Evolutionary conservation across 1,140 invertebrate genomes (phyloP).

Genomic region (Apis mellifera): DNA sequence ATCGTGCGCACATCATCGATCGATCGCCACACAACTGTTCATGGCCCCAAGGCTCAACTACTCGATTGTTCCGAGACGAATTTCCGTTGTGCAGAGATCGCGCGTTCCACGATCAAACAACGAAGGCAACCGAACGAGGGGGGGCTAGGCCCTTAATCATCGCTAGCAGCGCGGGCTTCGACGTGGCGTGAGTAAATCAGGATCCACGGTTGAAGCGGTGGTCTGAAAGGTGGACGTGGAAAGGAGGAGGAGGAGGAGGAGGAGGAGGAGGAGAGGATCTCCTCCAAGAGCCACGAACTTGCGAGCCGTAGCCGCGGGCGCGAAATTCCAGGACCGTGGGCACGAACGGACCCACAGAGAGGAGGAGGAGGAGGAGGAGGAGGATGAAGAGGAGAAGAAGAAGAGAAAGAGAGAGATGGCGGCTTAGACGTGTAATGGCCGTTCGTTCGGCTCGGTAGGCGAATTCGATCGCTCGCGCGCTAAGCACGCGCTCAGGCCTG

Average conservation of each 20-base stretch:
- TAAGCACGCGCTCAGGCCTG: too few species aligned
- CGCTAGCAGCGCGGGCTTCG: neutral
- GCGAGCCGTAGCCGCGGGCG: conserved; percentile 9
- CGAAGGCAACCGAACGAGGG: neutral
- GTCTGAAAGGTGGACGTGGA: neutral
- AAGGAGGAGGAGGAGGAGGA: neutral
- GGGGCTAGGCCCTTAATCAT: neutral
- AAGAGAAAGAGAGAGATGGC: too few species aligned
- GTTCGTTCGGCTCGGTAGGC: too few species aligned
- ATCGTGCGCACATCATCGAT: too few species aligned
- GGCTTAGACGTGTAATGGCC: too few species aligned
- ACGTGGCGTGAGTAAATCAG: conserved; percentile 20
- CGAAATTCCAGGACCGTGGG: conserved; percentile 28
- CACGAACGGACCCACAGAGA: neutral
- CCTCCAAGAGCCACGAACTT: neutral
- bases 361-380: neutral
- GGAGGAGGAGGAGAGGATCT: neutral
- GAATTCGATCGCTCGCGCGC: too few species aligned
- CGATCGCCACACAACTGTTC: too few species aligned
- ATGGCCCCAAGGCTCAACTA: too few species aligned
- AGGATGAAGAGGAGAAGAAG: neutral
- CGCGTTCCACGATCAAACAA: neutral
- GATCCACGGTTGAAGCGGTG: conserved; percentile 11
- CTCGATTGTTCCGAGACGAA: too few species aligned
- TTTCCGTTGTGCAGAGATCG: too few species aligned